Percentiles rank a stretch among this genome's conserved stretches.
Conservation (phyloP, 2,888 invertebrate species). For the Nycteola revayana region DNA sequence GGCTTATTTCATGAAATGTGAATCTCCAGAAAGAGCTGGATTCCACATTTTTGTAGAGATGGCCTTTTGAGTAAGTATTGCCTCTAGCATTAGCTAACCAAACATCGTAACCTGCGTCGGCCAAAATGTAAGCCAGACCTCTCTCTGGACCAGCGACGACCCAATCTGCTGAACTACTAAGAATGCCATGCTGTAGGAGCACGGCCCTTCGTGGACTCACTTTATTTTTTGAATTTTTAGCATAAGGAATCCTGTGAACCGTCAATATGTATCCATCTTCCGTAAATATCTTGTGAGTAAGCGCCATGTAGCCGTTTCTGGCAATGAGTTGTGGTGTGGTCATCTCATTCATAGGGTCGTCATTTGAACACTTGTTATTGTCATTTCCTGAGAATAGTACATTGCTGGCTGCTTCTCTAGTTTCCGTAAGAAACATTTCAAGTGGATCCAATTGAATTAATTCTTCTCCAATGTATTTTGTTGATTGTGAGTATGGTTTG, state of each 20-base stretch:
- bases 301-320: constrained; percentile 85
- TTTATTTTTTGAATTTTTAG: constrained; percentile 55
- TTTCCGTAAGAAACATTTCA: no score
- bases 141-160: constrained; percentile 85
- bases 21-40: constrained; percentile 86
- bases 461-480: no score
- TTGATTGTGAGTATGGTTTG: no score
- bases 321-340: constrained; percentile 70
- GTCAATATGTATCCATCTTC: constrained; percentile 92
- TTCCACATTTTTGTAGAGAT: constrained; percentile 76
- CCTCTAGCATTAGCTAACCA: constrained; percentile 94
- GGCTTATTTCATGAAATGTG: constrained; percentile 95
- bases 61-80: constrained; percentile 87
- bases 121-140: constrained; percentile 84
- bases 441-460: no score
- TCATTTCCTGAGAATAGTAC: no score
- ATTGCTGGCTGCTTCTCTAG: no score
- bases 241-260: constrained; percentile 89
- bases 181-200: constrained; percentile 90
- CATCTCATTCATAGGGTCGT: constrained; percentile 61
- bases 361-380: constrained; percentile 37
- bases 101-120: constrained; percentile 87
- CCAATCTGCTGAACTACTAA: constrained; percentile 91
- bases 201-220: constrained; percentile 73
- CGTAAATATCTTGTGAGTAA: constrained; percentile 87